Evolutionary conservation across 1,140 invertebrate species (phyloP).

Genomic region (Zaprionus inermis): DNA sequence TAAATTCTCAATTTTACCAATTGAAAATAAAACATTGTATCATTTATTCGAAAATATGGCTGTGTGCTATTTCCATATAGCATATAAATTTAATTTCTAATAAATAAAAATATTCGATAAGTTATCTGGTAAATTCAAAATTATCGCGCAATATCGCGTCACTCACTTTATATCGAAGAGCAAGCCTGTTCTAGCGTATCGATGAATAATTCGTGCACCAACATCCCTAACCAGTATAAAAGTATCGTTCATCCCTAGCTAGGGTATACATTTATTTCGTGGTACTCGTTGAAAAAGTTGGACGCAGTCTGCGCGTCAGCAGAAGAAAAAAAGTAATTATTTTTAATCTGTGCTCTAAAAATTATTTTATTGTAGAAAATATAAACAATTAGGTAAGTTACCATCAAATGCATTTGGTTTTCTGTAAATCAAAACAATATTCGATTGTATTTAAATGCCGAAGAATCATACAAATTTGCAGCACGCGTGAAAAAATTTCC

Average conservation of each 20-base stretch:
- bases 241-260: slow-evolving; percentile 26
- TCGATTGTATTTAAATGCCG: neutral
- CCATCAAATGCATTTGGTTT: neutral
- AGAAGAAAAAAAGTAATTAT: slow-evolving; percentile 33
- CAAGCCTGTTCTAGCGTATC: neutral
- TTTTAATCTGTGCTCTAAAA: slow-evolving; percentile 27
- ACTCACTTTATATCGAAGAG: neutral
- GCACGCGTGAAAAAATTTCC: slow-evolving; percentile 70
- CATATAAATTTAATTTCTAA: too few species aligned
- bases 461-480: neutral
- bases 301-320: slow-evolving; percentile 47
- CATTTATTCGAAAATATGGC: too few species aligned
- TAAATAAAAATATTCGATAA: slow-evolving; percentile 1
- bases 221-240: slow-evolving; percentile 41
- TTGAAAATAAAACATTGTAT: too few species aligned
- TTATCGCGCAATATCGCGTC: neutral
- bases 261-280: slow-evolving; percentile 51
- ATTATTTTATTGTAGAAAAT: slow-evolving; percentile 45
- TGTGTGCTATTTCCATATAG: too few species aligned
- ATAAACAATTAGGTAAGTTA: slow-evolving; percentile 52
- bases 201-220: slow-evolving; percentile 17
- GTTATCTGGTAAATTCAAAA: neutral
- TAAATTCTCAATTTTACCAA: too few species aligned
- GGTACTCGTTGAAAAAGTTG: slow-evolving; percentile 40
- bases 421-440: slow-evolving; percentile 8